These are phyloP conservation scores for Rhamnusium bicolor DNA, from an alignment of 2,888 invertebrate genomes.

Conservation along the genomic window DNA sequence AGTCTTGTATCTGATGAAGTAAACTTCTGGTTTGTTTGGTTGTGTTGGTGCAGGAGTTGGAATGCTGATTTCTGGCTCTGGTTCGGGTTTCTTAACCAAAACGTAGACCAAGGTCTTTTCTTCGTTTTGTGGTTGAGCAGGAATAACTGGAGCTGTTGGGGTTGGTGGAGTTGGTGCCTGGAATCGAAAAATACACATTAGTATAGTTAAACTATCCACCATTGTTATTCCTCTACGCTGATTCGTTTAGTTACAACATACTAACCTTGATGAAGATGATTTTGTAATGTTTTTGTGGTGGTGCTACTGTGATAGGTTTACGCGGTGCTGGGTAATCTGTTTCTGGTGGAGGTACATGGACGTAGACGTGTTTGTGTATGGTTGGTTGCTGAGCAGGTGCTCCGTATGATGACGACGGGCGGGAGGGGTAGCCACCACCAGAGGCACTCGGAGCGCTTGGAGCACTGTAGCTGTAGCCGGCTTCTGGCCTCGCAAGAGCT, in stretches of 20 bases:
- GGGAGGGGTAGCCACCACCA: conserved; percentile 73
- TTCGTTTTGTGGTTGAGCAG: conserved; percentile 87
- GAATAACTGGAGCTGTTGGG: conserved; percentile 87
- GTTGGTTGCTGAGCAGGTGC: conserved; percentile 83
- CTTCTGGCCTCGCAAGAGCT: conserved; percentile 71
- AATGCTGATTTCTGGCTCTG: conserved; percentile 84
- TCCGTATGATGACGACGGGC: conserved; percentile 79
- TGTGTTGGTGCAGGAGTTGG: conserved; percentile 88
- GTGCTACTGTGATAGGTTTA: conserved; percentile 73
- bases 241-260: not conserved
- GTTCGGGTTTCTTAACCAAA: conserved; percentile 90
- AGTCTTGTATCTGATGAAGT: conserved; percentile 92
- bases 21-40: conserved; percentile 91
- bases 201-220: too few species aligned
- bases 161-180: conserved; percentile 90
- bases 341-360: conserved; percentile 92
- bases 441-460: conserved; percentile 68
- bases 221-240: too few species aligned
- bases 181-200: conserved; percentile 69
- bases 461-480: conserved; percentile 62
- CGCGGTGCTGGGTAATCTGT: conserved; percentile 82
- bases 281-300: conserved; percentile 87
- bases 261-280: conserved; percentile 86
- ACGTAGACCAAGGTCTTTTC: conserved; percentile 93
- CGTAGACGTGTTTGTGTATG: conserved; percentile 92